phyloP scores from a whole-genome alignment of 1,140 invertebrate genomes.

The Bactericera cockerelli region DNA sequence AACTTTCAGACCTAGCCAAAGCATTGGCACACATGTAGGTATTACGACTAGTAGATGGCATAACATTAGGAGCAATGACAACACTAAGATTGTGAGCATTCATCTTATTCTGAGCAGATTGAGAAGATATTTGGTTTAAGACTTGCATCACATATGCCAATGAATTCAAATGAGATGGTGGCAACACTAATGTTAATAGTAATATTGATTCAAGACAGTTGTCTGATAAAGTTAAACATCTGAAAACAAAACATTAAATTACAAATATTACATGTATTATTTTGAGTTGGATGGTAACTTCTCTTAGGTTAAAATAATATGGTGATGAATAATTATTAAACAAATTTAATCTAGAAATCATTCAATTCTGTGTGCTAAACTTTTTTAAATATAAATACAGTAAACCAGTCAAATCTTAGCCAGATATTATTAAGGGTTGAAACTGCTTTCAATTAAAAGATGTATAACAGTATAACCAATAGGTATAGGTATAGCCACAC shows the following conservation, averaged over 20 bases:
- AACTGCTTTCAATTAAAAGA: no score
- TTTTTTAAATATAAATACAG: no score
- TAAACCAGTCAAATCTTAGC: no score
- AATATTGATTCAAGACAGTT: neutral
- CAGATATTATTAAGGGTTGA: no score
- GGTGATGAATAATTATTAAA: no score
- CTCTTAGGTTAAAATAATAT: no score
- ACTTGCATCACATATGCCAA: neutral
- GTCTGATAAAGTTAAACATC: neutral
- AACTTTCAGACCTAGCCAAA: neutral
- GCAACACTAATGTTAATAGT: neutral
- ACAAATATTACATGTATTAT: no score
- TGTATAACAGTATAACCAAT: no score
- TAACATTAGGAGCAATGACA: neutral
- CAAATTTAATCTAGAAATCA: no score
- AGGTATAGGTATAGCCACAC: no score
- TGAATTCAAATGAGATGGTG: neutral
- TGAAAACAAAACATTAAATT: neutral
- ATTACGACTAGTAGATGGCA: neutral
- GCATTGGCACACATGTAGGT: conserved; percentile 3
- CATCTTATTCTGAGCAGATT: neutral
- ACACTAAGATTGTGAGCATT: neutral
- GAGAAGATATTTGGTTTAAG: neutral
- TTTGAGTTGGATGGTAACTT: no score
- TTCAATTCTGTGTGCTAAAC: no score